Evolutionary conservation across 2,113 vertebrate species (phyloP), one percentile per base, ranked within the genome.

Genomic region (Passerina amoena): DNA sequence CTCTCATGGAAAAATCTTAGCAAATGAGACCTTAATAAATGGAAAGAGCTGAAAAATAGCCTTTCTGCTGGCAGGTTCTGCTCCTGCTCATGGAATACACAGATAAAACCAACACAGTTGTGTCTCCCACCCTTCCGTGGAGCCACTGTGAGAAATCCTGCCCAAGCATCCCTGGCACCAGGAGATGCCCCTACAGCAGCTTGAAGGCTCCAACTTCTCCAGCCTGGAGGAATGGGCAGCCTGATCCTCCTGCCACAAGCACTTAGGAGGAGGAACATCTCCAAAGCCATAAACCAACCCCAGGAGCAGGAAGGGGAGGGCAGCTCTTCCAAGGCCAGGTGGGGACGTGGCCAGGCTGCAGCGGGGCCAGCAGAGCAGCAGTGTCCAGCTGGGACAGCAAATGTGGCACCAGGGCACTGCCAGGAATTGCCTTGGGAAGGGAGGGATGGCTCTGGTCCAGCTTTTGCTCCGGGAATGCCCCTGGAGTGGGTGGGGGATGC

Each of bases 21-120:
- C 88, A 94, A 94, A 94, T 75, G 71, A 84, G 69, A 89, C 56
- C 73, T 84, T 86, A 93, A 92, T 87, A 94, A 96, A 97, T 91
- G 90, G 93, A 92, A 94, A 96, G 77, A 90, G 75, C 72, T 78
- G 89, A 88, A 91, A 94, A 97, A 90, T 11, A 37, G 75, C 75
- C 33, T 54, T 94, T 69, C 73, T 93, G 80, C 88, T 45, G 88
- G 65, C 9, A 0, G 5, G 10, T 50, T 61, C 60, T 10, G 1
- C 84, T 77, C 50, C 83, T 50, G 81, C 68, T 88, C 85, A 88
- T 61, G 86, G 88, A 80, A 64, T 40, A 86, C 0, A 4, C 37
- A 78, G 88, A 95, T 95, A 88, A 94, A 92, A 59, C 25, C 3
- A 14, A 54, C 64, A 42, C 9, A 4, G 61, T 38, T 25, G 37